phyloP scores from a whole-genome alignment of 2,113 vertebrate genomes.

The Mustelus asterias region DNA sequence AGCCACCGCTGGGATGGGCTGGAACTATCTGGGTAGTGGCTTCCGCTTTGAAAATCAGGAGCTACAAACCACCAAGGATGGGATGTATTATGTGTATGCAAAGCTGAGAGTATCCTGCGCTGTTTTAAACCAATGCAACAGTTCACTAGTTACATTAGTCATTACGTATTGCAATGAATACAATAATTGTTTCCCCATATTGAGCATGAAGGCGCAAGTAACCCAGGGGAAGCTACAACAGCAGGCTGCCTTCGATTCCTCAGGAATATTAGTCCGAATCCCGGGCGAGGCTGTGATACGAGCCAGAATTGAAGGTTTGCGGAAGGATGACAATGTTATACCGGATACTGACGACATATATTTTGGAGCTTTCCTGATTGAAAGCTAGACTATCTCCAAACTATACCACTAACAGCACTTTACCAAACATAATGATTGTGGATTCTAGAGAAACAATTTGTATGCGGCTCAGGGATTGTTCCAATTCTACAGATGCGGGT shows the following conservation, averaged over 20 bases:
- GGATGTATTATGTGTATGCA: slow-evolving; percentile 12
- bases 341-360: neutral
- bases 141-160: neutral
- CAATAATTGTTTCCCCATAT: neutral
- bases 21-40: neutral
- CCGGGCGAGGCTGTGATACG: neutral
- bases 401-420: neutral
- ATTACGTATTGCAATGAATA: neutral
- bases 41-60: neutral
- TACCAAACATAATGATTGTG: neutral
- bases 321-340: neutral
- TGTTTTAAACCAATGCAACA: neutral
- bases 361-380: slow-evolving; percentile 23
- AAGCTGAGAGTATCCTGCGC: neutral
- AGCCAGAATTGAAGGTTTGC: neutral
- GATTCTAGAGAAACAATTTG: neutral
- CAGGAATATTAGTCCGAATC: neutral
- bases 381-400: neutral
- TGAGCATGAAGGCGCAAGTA: neutral
- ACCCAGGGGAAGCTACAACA: neutral
- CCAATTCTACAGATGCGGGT: neutral
- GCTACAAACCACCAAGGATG: neutral
- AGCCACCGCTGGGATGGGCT: neutral
- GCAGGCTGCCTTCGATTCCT: neutral
- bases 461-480: neutral